A percentile compares a stretch with the other conserved stretches of the same genome.
Conservation (phyloP, 53 echinoderm and acorn worm genomes). For the Temnopleurus reevesii region DNA sequence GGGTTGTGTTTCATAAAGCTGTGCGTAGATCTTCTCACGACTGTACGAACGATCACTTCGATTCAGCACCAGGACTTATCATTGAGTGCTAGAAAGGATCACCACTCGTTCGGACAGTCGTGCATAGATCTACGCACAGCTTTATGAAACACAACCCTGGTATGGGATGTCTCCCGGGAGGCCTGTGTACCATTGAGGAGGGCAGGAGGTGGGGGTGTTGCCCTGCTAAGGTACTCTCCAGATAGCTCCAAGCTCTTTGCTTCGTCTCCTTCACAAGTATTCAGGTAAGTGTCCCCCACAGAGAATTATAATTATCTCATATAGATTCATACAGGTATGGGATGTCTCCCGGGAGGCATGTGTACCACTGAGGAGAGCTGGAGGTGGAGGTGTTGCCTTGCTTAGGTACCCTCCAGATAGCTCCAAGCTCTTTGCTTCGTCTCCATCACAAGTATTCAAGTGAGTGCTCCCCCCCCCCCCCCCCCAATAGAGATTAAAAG, state of each 20-base stretch:
- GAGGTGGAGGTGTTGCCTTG: constrained; percentile 86
- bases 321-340: too few relatives aligned
- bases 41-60: too few relatives aligned
- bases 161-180: constrained; percentile 94
- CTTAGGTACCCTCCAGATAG: constrained; percentile 85
- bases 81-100: too few relatives aligned
- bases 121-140: too few relatives aligned
- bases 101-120: too few relatives aligned
- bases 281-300: constrained; percentile 71
- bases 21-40: too few relatives aligned
- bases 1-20: too few relatives aligned
- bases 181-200: constrained; percentile 70
- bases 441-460: constrained; percentile 86
- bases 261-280: constrained; percentile 81
- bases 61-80: too few relatives aligned
- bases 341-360: constrained; percentile 79
- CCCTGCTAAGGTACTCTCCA: constrained; percentile 86
- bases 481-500: too few relatives aligned
- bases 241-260: constrained; percentile 86
- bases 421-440: constrained; percentile 76
- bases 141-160: too few relatives aligned
- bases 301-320: too few relatives aligned
- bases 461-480: too few relatives aligned
- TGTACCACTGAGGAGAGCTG: constrained; percentile 74
- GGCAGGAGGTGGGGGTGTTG: constrained; percentile 90